These are phyloP conservation scores for Oreochromis spilurus DNA, from an alignment of 2,113 vertebrate species.

Conservation along the genomic window DNA sequence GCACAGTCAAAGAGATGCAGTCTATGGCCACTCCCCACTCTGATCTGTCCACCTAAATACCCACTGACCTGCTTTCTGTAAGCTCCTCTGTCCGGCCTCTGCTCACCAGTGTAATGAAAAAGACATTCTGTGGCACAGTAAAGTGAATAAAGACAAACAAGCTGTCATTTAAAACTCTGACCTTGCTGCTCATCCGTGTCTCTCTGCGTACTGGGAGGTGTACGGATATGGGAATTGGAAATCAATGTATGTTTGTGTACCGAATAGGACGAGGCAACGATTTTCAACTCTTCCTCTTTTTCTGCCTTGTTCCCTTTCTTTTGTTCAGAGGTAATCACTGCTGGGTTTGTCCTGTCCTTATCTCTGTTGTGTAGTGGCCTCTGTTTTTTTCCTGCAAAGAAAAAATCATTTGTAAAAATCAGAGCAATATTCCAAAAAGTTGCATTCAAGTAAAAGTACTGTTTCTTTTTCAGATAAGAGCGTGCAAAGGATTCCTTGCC, in stretches of 20 bases:
- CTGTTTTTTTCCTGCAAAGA: not conserved
- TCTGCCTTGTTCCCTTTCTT: not conserved
- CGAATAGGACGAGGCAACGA: not conserved
- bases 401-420: not conserved
- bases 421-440: not conserved
- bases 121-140: conserved; percentile 28
- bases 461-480: not conserved
- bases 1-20: not conserved
- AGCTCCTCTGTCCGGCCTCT: conserved; percentile 28
- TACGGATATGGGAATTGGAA: conserved; percentile 9
- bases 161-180: not conserved
- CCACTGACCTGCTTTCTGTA: conserved; percentile 60
- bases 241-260: conserved; percentile 40
- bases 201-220: not conserved
- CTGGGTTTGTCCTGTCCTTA: not conserved
- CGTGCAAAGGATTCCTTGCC: not conserved
- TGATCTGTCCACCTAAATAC: conserved; percentile 50
- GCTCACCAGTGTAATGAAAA: conserved; percentile 37
- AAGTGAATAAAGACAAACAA: conserved; percentile 24
- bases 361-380: not conserved
- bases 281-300: not conserved
- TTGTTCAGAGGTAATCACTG: not conserved
- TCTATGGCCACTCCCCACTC: not conserved
- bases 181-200: not conserved
- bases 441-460: not conserved